Conservation (phyloP, 1,140 invertebrate species). For the Drosophila lacteicornis region DNA sequence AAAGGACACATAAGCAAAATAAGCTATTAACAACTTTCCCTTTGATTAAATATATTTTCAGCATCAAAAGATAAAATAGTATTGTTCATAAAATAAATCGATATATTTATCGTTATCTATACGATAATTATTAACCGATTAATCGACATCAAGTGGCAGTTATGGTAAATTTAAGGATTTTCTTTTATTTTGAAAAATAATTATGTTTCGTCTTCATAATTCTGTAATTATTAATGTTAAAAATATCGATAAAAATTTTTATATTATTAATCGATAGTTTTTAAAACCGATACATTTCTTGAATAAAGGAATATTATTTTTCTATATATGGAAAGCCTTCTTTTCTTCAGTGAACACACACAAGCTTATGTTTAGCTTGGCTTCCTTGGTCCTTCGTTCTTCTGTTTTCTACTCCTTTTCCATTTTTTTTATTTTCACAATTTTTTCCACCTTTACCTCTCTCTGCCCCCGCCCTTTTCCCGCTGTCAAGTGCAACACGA, state of each 20-base stretch:
- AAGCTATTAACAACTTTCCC: background rate
- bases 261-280: background rate
- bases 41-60: background rate
- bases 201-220: background rate
- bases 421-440: background rate
- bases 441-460: background rate
- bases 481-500: conserved; percentile 51
- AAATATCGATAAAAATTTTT: too few relatives aligned
- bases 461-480: background rate
- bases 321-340: background rate
- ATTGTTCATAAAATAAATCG: background rate
- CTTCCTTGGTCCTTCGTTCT: conserved; percentile 4
- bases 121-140: background rate
- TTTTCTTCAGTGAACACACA: conserved; percentile 15
- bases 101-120: background rate
- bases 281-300: background rate
- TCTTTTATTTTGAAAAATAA: background rate
- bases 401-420: background rate
- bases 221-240: too few relatives aligned
- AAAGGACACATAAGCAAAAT: background rate
- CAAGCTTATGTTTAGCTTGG: conserved; percentile 6
- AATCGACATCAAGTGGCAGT: background rate
- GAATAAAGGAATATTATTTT: background rate
- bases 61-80: background rate
- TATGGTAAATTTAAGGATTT: background rate